These are phyloP conservation scores for Eilema sororculum DNA, from an alignment of 2,888 invertebrate genomes.

Conservation along the genomic window DNA sequence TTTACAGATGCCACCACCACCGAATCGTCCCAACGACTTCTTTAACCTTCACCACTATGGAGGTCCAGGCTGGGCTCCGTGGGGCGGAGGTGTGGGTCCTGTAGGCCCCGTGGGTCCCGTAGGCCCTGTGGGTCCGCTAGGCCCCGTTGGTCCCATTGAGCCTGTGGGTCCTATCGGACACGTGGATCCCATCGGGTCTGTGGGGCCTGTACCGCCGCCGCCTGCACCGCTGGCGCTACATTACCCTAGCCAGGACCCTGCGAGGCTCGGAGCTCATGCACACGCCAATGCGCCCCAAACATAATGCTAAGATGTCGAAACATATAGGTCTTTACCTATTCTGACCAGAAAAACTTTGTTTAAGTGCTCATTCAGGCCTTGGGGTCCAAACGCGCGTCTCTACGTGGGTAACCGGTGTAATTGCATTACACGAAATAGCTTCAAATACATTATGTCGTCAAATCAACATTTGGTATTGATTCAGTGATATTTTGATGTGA, in stretches of 20 bases:
- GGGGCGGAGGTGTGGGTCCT: slow-evolving; percentile 47
- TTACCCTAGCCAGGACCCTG: slow-evolving; percentile 99
- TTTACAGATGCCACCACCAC: slow-evolving; percentile 78
- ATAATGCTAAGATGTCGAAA: slow-evolving; percentile 41
- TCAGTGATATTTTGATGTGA: too few species aligned
- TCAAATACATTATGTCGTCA: too few species aligned
- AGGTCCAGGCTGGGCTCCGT: slow-evolving; percentile 61
- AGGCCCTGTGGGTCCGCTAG: slow-evolving; percentile 25
- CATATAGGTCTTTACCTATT: too few species aligned
- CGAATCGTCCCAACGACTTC: slow-evolving; percentile 88
- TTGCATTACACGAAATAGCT: too few species aligned
- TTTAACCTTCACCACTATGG: slow-evolving; percentile 87
- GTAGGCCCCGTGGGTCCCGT: slow-evolving; percentile 7
- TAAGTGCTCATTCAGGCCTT: too few species aligned
- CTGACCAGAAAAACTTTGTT: too few species aligned
- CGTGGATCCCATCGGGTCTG: slow-evolving; percentile 4
- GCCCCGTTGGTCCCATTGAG: neutral
- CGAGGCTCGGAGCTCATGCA: slow-evolving; percentile 92
- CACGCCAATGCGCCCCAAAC: slow-evolving; percentile 77
- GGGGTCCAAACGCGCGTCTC: too few species aligned
- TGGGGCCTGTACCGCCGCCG: slow-evolving; percentile 65
- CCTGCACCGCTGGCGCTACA: slow-evolving; percentile 90
- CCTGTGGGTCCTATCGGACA: slow-evolving; percentile 24
- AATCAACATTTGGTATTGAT: too few species aligned
- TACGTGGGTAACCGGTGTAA: too few species aligned